Base-by-base conservation (phyloP, 2,113 vertebrate genomes). In the Lutjanus erythropterus region DNA sequence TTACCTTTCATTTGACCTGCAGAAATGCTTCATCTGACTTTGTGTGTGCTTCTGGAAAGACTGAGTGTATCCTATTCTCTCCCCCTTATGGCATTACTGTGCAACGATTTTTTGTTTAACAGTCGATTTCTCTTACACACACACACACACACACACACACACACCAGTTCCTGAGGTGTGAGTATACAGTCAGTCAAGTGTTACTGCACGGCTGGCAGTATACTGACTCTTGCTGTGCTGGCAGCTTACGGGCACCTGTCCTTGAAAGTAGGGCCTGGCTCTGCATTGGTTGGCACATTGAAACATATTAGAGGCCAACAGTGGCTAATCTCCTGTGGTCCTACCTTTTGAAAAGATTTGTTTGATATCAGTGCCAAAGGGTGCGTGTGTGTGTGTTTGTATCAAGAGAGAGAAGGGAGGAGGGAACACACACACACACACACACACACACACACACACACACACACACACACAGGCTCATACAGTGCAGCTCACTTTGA, bases 271-370 rank as follows among this genome's bases (percentile, higher is more conserved):
- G 69, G 69, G 21, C 71, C 69, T 81, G 52, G 71, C 81, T 74
- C 69, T 71, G 80, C 80, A 82, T 78, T 64, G 77, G 86, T 74
- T 90, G 91, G 89, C 82, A 87, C 88, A 83, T 39, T 69, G 80
- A 79, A 75, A 77, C 52, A 53, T 80, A 88, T 91, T 83, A 78
- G 88, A 76, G 86, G 88, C 88, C 91, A 89, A 71, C 80, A 50
- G 53, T 74, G 67, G 67, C 84, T 87, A 77, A 86, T 89, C 83
- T 86, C 75, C 84, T 41, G 33, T 75, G 87, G 86, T 83, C 53
- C 61, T 78, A 86, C 72, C 86, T 90, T 84, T 88, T 83, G 84
- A 86, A 90, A 83, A 89, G 81, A 89, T 90, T 88, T 89, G 84
- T 91, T 88, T 80, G 88, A 93, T 91, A 85, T 83, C 72, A n/a